Evolutionary conservation across 2,888 invertebrate species (phyloP).

Genomic region (Pseudanteris insignis): DNA sequence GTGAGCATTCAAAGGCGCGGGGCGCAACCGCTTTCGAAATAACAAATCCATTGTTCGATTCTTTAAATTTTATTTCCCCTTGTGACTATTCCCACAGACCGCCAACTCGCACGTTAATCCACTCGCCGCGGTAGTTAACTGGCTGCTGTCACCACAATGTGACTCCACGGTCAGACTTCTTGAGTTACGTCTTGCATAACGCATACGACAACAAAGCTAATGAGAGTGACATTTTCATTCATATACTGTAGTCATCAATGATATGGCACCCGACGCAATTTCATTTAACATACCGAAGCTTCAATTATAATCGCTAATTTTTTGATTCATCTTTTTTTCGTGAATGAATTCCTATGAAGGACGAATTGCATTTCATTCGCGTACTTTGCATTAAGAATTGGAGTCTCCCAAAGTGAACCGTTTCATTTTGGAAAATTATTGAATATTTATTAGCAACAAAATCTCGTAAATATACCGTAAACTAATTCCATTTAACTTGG

Average conservation of each 20-base stretch:
- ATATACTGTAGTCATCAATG: slow-evolving; percentile 19
- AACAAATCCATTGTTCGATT: slow-evolving; percentile 57
- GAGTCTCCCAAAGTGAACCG: too few relatives aligned
- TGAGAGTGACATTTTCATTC: slow-evolving; percentile 29
- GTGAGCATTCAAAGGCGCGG: slow-evolving; percentile 23
- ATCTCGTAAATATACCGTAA: too few relatives aligned
- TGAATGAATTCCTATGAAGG: too few relatives aligned
- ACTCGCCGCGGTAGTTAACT: slow-evolving; percentile 37
- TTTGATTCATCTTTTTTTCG: too few relatives aligned
- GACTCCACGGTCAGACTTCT: slow-evolving; percentile 42
- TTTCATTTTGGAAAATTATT: too few relatives aligned
- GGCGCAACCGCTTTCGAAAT: slow-evolving; percentile 54
- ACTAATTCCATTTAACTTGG: too few relatives aligned
- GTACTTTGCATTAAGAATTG: too few relatives aligned
- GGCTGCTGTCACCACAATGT: slow-evolving; percentile 43
- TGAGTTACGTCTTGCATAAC: slow-evolving; percentile 42
- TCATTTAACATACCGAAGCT: too few relatives aligned
- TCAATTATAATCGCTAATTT: too few relatives aligned
- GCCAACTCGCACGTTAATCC: slow-evolving; percentile 40
- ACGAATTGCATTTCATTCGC: too few relatives aligned
- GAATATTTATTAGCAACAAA: too few relatives aligned
- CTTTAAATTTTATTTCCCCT: slow-evolving; percentile 59
- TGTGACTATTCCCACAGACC: slow-evolving; percentile 59
- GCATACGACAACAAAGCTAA: slow-evolving; percentile 30
- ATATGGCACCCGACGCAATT: slow-evolving; percentile 1